Conservation (phyloP, 2,888 invertebrate species). For the Podotricha telesiphe region DNA sequence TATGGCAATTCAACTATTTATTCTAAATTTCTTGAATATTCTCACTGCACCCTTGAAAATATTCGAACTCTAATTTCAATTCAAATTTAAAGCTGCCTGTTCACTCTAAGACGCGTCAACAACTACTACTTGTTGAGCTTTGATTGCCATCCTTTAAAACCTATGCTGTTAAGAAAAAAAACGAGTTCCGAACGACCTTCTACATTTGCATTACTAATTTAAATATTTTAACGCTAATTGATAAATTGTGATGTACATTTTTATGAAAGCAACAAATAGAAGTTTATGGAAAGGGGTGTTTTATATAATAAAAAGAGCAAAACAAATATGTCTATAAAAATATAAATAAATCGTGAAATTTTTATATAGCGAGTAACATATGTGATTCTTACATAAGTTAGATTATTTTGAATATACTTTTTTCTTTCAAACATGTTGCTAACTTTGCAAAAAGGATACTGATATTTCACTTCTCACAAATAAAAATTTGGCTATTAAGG, state of each 20-base stretch:
- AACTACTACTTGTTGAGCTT: not conserved
- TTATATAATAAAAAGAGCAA: not conserved
- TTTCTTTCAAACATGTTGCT: too few species aligned
- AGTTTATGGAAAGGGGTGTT: not conserved
- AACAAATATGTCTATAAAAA: too few species aligned
- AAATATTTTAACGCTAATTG: not conserved
- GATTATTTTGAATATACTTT: too few species aligned
- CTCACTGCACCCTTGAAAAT: conserved; percentile 1
- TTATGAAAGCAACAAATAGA: not conserved
- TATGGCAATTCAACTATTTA: not conserved
- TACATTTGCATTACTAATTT: not conserved
- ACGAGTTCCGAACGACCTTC: conserved; percentile 25
- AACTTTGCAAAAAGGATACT: too few species aligned
- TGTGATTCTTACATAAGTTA: too few species aligned
- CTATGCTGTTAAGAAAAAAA: conserved; percentile 23
- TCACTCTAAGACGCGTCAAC: conserved; percentile 11
- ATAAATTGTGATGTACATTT: not conserved
- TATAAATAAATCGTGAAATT: too few species aligned
- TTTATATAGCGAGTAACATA: too few species aligned
- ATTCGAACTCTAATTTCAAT: not conserved
- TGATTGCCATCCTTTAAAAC: conserved; percentile 7
- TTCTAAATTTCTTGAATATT: not conserved
- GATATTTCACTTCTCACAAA: too few species aligned
- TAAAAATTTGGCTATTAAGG: too few species aligned
- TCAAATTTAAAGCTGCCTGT: not conserved